Conservation (phyloP, 1,140 invertebrate species). For the Galendromus occidentalis region DNA sequence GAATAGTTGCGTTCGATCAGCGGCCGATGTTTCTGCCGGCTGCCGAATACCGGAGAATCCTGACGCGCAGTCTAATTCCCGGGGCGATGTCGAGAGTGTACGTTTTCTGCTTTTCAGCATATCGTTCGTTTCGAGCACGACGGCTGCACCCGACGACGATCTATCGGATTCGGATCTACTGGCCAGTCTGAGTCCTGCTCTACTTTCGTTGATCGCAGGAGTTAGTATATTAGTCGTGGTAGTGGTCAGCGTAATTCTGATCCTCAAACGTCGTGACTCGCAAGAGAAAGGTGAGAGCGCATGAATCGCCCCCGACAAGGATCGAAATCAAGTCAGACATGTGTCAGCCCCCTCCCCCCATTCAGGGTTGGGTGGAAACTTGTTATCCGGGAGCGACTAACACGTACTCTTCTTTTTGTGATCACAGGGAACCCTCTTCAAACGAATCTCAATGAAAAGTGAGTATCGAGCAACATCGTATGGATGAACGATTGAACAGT, state of each 20-base stretch:
- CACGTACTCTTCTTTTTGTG: not conserved
- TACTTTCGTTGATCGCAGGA: not conserved
- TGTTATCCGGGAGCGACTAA: not conserved
- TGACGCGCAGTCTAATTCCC: too few relatives aligned
- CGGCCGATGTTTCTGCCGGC: not conserved
- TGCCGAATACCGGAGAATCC: not conserved
- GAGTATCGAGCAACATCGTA: not conserved
- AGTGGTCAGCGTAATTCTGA: not conserved
- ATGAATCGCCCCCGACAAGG: not conserved
- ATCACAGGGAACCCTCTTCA: not conserved
- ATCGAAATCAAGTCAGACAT: too few relatives aligned
- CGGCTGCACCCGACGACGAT: not conserved
- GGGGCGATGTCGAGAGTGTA: too few relatives aligned
- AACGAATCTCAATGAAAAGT: conserved; percentile 7
- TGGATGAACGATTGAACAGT: too few relatives aligned
- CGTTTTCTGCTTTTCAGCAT: too few relatives aligned
- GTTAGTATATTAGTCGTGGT: not conserved
- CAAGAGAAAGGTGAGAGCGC: not conserved
- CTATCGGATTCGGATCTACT: not conserved
- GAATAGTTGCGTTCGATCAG: not conserved
- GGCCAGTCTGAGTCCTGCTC: not conserved
- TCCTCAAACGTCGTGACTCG: not conserved
- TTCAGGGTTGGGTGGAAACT: too few relatives aligned
- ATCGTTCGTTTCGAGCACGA: not conserved
- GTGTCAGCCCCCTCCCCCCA: too few relatives aligned